Evolutionary conservation across 2,888 invertebrate genomes (phyloP).

Genomic region (Pheosia tremula): DNA sequence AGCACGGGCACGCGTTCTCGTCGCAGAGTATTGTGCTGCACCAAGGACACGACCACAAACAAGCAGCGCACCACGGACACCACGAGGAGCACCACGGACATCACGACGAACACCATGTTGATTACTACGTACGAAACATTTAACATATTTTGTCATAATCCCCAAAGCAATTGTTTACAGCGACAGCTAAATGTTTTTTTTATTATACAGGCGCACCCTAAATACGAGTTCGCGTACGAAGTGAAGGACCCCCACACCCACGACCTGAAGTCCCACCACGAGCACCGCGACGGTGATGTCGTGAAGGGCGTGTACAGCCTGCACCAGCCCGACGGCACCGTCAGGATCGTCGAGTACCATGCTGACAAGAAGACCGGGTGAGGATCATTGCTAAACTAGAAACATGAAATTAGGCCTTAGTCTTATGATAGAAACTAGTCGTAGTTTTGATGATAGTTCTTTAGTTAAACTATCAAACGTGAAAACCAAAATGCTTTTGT

Average conservation of each 20-base stretch:
- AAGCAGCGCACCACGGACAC: constrained; percentile 21
- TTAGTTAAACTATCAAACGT: too few relatives aligned
- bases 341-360: constrained; percentile 71
- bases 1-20: constrained; percentile 48
- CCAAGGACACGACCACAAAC: constrained; percentile 35
- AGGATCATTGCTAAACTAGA: constrained; percentile 34
- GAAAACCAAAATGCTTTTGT: too few relatives aligned
- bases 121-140: constrained; percentile 31
- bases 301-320: constrained; percentile 71
- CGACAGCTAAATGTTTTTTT: background rate
- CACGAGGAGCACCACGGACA: constrained; percentile 18
- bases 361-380: constrained; percentile 75
- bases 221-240: constrained; percentile 78
- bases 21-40: constrained; percentile 53
- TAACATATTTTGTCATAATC: background rate
- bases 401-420: background rate
- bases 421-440: background rate
- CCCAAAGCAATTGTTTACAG: too few relatives aligned
- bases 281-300: constrained; percentile 80
- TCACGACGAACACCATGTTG: constrained; percentile 31
- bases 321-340: constrained; percentile 68
- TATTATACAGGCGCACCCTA: constrained; percentile 29
- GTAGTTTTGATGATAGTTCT: too few relatives aligned
- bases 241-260: constrained; percentile 79
- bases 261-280: constrained; percentile 80